Percentiles rank a stretch among this genome's conserved stretches.
These are phyloP conservation scores for Marcusenius ussheri DNA, from an alignment of 2,113 vertebrate genomes.

Conservation along the genomic window DNA sequence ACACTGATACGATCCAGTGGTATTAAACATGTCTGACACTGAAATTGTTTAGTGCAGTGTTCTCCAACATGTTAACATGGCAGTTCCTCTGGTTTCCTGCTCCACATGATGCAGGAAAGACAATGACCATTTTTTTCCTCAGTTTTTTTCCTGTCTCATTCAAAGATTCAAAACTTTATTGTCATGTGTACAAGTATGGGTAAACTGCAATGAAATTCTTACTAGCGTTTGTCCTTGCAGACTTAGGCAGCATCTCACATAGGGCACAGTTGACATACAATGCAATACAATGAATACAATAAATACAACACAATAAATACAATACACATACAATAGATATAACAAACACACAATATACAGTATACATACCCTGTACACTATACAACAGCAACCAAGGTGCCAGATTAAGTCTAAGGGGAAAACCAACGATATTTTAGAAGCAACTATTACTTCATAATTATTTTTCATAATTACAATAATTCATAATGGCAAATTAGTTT, in stretches of 20 bases:
- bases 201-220: not conserved
- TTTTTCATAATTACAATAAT: not conserved
- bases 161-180: not conserved
- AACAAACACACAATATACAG: not conserved
- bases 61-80: not conserved
- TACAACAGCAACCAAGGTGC: not conserved
- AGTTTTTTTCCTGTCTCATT: not conserved
- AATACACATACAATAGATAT: not conserved
- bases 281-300: not conserved
- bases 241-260: not conserved
- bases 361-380: not conserved
- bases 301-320: not conserved
- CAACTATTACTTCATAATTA: not conserved
- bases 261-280: not conserved
- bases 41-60: not conserved
- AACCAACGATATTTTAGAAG: not conserved
- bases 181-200: not conserved
- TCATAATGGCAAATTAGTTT: not conserved
- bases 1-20: not conserved
- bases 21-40: not conserved
- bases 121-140: not conserved
- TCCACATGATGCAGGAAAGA: not conserved
- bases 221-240: not conserved
- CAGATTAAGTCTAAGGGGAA: not conserved
- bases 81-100: not conserved